phyloP scores from a whole-genome alignment of 2,113 vertebrate species.

The Helogale parvula region DNA sequence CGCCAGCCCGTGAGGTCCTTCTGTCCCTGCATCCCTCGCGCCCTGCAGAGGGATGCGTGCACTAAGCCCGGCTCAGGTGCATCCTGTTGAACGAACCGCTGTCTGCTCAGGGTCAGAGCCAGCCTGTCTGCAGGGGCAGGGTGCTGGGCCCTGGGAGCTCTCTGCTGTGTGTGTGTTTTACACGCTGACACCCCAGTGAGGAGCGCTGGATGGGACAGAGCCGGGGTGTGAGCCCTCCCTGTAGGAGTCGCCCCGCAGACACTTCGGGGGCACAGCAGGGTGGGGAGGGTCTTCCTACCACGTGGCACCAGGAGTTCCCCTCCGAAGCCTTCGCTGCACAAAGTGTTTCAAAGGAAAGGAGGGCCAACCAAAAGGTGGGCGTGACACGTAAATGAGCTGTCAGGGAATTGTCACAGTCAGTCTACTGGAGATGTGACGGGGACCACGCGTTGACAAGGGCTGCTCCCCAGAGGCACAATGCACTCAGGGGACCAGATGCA shows the following conservation, averaged over 20 bases:
- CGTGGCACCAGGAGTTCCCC: not conserved
- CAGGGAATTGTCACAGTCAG: not conserved
- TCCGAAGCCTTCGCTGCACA: not conserved
- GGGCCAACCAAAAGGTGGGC: not conserved
- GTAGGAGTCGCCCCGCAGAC: not conserved
- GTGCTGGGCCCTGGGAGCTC: not conserved
- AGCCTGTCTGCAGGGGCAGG: not conserved
- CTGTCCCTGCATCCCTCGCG: not conserved
- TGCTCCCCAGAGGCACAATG: not conserved
- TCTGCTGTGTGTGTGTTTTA: not conserved
- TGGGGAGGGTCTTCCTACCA: not conserved
- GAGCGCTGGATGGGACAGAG: not conserved
- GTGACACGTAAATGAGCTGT: not conserved
- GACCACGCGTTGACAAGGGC: not conserved
- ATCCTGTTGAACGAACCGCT: fast-evolving
- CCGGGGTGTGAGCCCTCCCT: too few species aligned
- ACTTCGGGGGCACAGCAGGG: fast-evolving
- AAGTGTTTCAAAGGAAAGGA: not conserved
- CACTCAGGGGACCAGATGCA: not conserved
- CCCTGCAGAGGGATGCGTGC: not conserved
- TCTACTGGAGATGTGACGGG: not conserved
- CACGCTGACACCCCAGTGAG: fast-evolving
- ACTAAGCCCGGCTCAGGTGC: not conserved
- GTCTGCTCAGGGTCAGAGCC: fast-evolving
- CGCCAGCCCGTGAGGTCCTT: fast-evolving